phyloP scores from a whole-genome alignment of 2,888 invertebrate genomes.

The Drosophila limbata region DNA sequence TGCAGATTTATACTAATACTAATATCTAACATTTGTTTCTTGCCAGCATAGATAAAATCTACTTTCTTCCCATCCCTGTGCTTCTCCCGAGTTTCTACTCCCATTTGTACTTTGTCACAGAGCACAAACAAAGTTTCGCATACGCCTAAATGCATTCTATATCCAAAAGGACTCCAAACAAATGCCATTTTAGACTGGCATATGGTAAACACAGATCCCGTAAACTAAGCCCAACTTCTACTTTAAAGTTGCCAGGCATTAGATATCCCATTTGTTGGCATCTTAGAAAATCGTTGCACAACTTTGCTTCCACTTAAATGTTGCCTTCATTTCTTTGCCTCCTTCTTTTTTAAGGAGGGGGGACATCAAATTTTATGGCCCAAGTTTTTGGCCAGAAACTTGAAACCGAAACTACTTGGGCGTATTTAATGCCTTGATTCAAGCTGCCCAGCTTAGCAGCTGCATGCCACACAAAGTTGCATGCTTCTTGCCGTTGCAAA shows the following conservation, averaged over 20 bases:
- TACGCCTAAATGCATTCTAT: slow-evolving; percentile 51
- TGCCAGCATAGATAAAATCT: slow-evolving; percentile 29
- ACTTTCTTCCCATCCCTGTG: neutral
- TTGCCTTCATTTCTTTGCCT: slow-evolving; percentile 9
- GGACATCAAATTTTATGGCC: slow-evolving; percentile 62
- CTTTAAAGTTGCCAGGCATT: slow-evolving; percentile 16
- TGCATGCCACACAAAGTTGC: slow-evolving; percentile 32
- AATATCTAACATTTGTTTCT: slow-evolving; percentile 38
- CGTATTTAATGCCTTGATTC: slow-evolving; percentile 34
- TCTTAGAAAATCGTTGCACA: slow-evolving; percentile 22
- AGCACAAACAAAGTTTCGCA: slow-evolving; percentile 30
- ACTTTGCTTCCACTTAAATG: slow-evolving; percentile 26
- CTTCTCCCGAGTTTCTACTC: slow-evolving; percentile 6
- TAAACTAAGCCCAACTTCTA: slow-evolving; percentile 13
- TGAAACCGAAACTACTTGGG: slow-evolving; percentile 42
- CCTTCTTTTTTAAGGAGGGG: slow-evolving; percentile 3
- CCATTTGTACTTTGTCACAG: slow-evolving; percentile 29
- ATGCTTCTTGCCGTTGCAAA: slow-evolving; percentile 24
- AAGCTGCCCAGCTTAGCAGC: slow-evolving; percentile 14
- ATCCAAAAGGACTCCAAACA: slow-evolving; percentile 22
- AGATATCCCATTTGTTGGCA: slow-evolving; percentile 18
- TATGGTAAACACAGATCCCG: slow-evolving; percentile 13
- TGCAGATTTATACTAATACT: slow-evolving; percentile 46
- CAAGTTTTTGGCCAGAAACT: slow-evolving; percentile 52
- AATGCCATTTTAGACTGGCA: slow-evolving; percentile 13